Base-by-base conservation (phyloP, 2,113 vertebrate genomes). In the Actenoides hombroni region DNA sequence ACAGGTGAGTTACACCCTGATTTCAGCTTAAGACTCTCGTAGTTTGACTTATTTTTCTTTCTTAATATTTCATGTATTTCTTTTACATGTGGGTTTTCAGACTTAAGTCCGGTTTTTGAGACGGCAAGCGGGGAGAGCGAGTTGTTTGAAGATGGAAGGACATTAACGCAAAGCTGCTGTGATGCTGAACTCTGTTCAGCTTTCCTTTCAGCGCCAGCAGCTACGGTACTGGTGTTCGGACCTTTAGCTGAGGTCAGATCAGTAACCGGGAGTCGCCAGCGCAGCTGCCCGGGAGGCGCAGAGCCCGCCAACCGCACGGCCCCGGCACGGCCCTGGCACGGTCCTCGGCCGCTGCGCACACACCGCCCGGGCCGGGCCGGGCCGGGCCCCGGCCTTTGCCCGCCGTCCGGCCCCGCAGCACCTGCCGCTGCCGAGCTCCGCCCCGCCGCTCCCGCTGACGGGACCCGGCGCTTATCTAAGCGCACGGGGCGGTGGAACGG, bases 131-230 rank as follows among this genome's bases (percentile, higher is more conserved):
- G 35, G 35, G 16, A 11, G 24, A n/a, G 18, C 16, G 13, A 2
- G 7, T 11, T 37, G 11, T 35, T 18, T 59, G 18, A 49, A 25
- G 40, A 20, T 9, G 8, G 26, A 37, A 56, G 39, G 67, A 25
- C 6, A 0, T 13, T 12, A 10, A 17, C 11, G 0, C 39, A 14
- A 44, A 3, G n/a, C 16, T 14, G 1, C 28, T 9, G 44, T 1
- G 37, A 4, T 19, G 79, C 68, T 10, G 57, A 18, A 20, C 12
- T 3, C 37, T 1, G 48, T 3, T 13, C 21, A 1, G 51, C 31
- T 14, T 9, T 26, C 23, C 10, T 11, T 10, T 9, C 19, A 4
- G 25, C 4, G 21, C n/a, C 2, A 2, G 42, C 57, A 35, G 57
- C 48, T 4, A 1, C 40, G 3, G 6, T 4, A 14, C 7, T 1